These are phyloP conservation scores for Acrocephalus scirpaceus DNA, from an alignment of 2,797 vertebrate genomes.

Conservation along the genomic window DNA sequence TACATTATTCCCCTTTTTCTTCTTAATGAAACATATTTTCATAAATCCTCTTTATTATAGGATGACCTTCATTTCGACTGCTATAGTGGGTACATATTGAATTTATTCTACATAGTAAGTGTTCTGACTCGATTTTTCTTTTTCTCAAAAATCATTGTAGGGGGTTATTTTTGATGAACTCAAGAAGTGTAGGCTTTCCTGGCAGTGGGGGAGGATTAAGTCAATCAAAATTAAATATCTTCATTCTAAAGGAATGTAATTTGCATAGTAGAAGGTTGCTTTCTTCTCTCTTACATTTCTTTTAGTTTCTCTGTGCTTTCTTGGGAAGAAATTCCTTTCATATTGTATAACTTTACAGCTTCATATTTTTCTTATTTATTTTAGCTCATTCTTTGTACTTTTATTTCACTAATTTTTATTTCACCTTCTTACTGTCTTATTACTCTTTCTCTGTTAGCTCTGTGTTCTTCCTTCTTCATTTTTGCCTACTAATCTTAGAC, in stretches of 20 bases:
- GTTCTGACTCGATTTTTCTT: conserved; percentile 16
- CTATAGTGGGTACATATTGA: not conserved
- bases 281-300: not conserved
- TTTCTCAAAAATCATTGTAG: not conserved
- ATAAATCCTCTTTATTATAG: not conserved
- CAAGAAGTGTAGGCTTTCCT: conserved; percentile 9
- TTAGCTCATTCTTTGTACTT: not conserved
- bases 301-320: not conserved
- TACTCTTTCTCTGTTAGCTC: not conserved
- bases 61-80: not conserved
- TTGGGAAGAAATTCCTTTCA: not conserved
- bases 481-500: not conserved
- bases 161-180: not conserved
- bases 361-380: not conserved
- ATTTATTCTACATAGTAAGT: not conserved
- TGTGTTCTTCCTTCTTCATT: not conserved
- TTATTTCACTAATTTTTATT: not conserved
- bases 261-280: not conserved
- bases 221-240: conserved; percentile 47
- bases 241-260: conserved; percentile 24
- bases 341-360: not conserved
- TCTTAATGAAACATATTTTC: not conserved
- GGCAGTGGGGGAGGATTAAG: not conserved
- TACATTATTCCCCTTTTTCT: not conserved
- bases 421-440: not conserved